phyloP scores from a whole-genome alignment of 2,888 invertebrate genomes.

The Actias luna region DNA sequence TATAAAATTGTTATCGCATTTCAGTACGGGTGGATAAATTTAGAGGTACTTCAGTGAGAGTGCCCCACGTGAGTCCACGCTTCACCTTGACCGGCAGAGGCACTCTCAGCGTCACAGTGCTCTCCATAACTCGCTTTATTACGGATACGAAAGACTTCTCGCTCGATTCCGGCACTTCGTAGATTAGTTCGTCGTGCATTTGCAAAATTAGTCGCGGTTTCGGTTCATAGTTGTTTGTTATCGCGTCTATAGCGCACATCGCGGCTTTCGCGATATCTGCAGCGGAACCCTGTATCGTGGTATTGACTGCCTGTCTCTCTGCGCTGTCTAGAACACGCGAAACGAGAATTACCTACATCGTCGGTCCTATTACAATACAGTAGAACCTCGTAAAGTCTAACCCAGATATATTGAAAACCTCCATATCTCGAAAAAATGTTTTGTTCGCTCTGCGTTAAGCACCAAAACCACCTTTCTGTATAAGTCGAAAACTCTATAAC shows the following conservation, averaged over 20 bases:
- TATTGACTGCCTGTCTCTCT: constrained; percentile 98
- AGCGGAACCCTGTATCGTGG: constrained; percentile 97
- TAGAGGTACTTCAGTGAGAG: constrained; percentile 48
- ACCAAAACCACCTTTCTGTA: too few species aligned
- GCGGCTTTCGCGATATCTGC: constrained; percentile 97
- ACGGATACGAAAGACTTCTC: constrained; percentile 81
- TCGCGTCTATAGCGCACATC: constrained; percentile 89
- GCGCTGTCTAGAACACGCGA: constrained; percentile 84
- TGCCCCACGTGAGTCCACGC: constrained; percentile 91
- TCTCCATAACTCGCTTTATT: constrained; percentile 91
- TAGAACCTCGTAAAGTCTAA: too few species aligned
- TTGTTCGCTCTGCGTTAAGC: too few species aligned
- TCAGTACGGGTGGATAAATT: background rate
- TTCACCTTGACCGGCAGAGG: constrained; percentile 94
- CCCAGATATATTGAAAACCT: too few species aligned
- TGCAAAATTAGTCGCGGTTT: constrained; percentile 90
- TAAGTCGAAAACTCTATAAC: too few species aligned
- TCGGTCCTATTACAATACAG: too few species aligned
- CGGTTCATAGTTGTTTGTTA: constrained; percentile 46
- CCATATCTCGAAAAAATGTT: too few species aligned
- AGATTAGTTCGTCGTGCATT: constrained; percentile 97
- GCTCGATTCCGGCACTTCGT: constrained; percentile 88
- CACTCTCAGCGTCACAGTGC: constrained; percentile 86
- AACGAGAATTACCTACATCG: background rate
- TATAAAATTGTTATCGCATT: background rate